A percentile compares a stretch with the other conserved stretches of the same genome.
Conservation (phyloP, 2,113 vertebrate genomes). For the Ctenodactylus gundi region DNA sequence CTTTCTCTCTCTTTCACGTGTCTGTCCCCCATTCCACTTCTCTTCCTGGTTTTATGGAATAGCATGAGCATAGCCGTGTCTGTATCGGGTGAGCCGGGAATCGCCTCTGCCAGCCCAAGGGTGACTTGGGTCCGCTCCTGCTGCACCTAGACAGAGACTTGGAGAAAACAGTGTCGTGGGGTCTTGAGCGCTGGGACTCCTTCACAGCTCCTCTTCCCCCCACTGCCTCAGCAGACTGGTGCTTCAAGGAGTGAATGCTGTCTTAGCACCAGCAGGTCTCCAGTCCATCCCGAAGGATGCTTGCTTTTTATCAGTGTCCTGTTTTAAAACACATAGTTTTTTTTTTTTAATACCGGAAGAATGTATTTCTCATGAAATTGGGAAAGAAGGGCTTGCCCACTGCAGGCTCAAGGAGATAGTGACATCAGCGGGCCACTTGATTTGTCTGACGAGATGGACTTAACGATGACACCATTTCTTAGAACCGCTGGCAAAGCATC, state of each 20-base stretch:
- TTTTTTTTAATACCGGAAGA: not conserved
- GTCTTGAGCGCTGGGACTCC: not conserved
- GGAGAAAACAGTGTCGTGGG: not conserved
- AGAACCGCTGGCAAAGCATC: not conserved
- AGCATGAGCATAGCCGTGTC: not conserved
- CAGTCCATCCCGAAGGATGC: not conserved
- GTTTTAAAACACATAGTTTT: conserved; percentile 26
- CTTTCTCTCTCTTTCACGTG: not conserved
- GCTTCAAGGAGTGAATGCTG: not conserved
- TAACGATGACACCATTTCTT: not conserved
- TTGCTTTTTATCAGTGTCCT: conserved; percentile 28
- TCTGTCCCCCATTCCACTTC: not conserved
- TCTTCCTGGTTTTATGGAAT: not conserved
- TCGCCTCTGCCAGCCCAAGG: not conserved
- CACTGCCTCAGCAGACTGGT: conserved; percentile 4
- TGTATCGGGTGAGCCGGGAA: not conserved
- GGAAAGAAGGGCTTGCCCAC: not conserved
- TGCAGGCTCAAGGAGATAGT: not conserved
- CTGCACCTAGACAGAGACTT: not conserved
- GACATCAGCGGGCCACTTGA: not conserved
- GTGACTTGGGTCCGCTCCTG: not conserved
- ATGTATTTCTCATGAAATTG: conserved; percentile 8
- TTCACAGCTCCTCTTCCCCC: not conserved
- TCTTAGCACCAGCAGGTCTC: not conserved
- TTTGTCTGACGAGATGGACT: not conserved